Base-by-base conservation (phyloP, 1,140 invertebrate genomes). In the Bombus consobrinus region DNA sequence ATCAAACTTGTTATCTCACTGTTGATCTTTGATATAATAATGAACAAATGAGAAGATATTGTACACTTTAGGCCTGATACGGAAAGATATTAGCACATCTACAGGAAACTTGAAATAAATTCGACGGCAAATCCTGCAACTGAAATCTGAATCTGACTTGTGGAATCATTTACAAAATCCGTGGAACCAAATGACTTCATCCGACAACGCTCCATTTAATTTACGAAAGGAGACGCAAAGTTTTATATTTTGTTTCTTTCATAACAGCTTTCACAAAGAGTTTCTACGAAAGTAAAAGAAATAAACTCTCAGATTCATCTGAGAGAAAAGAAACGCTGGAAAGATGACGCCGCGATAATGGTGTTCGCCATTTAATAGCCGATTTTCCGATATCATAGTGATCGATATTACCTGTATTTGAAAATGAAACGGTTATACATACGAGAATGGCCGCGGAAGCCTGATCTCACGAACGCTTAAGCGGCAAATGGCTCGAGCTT, bases 401-500 rank as follows among this genome's bases (percentile, higher is more conserved):
- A 69, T 57, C 37, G n/a, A 76, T 80, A 81, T 73, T 71, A 76
- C 80, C 82, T 71, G 80, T 22, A 85, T 87, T 87, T 68, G 81
- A 80, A 68, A 81, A 69, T 74, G 85, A 86, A 86, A 74, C 84
- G 69, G 10, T 37, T 41, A 53, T 72, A n/a, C 39, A 71, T 12
- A 43, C 10, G 41, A 76, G 69, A 77, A 37, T 59, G 9, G 75
- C 39, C 78, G 64, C 73, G 75, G 41, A 90, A 81, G 64, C 86
- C 32, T 69, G 74, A 86, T 90, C 83, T 88, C 89, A 86, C 66
- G 80, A 90, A 43, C 86, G 43, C 79, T 90, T 90, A 90, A 90
- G 73, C 77, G 69, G 77, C 81, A 90, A 90, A 90, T 87, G 86
- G 83, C 32, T 68, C 86, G 83, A 90, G 86, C 83, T 90, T 90